A percentile compares a stretch with the other conserved stretches of the same genome.
Evolutionary conservation across 1,140 invertebrate genomes (phyloP).

Genomic region (Drosophila pruinosa): DNA sequence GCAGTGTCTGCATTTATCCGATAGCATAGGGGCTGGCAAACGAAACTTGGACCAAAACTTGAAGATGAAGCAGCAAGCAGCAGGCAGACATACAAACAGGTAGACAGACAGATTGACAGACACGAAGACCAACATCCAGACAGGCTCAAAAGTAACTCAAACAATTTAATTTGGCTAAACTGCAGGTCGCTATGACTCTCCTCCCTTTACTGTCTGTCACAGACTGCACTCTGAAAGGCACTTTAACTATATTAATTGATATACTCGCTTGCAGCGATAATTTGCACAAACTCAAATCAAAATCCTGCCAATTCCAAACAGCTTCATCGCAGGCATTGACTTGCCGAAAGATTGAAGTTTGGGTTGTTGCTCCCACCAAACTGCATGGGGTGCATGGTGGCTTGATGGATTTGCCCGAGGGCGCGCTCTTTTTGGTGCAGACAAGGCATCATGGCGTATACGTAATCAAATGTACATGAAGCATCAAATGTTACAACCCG

Average conservation of each 20-base stretch:
- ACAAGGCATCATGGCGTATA: conserved; percentile 35
- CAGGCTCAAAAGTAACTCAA: conserved; percentile 51
- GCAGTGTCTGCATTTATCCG: conserved; percentile 61
- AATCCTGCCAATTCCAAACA: conserved; percentile 53
- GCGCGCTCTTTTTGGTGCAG: conserved; percentile 29
- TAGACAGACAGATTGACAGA: conserved; percentile 2
- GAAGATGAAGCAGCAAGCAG: conserved; percentile 37
- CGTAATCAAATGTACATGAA: conserved; percentile 55
- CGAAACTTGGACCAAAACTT: conserved; percentile 24
- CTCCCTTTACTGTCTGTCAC: background rate
- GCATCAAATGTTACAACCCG: conserved; percentile 8
- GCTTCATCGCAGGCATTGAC: conserved; percentile 37
- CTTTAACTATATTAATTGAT: conserved; percentile 82
- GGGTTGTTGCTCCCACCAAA: background rate
- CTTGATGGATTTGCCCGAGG: conserved; percentile 39
- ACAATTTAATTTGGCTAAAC: conserved; percentile 62
- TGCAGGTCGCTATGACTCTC: conserved; percentile 12
- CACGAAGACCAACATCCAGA: conserved; percentile 18
- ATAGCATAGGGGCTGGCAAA: conserved; percentile 55
- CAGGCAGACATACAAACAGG: no score
- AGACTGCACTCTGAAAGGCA: conserved; percentile 42
- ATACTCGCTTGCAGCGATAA: conserved; percentile 76
- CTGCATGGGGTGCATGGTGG: background rate
- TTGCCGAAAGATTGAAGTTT: conserved; percentile 1
- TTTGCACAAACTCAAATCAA: conserved; percentile 73